Base-by-base conservation (phyloP, 2,113 vertebrate genomes). In the Donacobius atricapilla region DNA sequence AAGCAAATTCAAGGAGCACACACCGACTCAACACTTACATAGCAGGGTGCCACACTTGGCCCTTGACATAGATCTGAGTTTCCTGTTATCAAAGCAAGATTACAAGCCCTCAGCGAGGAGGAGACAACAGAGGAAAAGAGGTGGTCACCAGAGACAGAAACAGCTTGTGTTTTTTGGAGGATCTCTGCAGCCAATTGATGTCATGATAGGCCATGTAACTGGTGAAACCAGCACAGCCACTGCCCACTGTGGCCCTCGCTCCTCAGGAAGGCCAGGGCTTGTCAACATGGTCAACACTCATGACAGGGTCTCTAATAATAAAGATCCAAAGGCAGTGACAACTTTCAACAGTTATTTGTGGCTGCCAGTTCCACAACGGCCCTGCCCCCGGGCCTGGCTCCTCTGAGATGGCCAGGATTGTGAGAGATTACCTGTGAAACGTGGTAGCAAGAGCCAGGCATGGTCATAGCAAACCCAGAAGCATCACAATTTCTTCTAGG, bases 131-230 rank as follows among this genome's bases (percentile, higher is more conserved):
- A 51, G 11, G 11, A 42, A 56, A 89, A 53, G 47, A 84, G 19
- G 12, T 3, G 11, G 14, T 21, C 45, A 75, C 60, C 33, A 75
- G 53, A 75, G 61, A 30, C 5, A 77, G 42, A 37, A 90, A 65
- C 11, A 73, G 6, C 11, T 50, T 8, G 9, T 30, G 23, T 1
- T 30, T n/a, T 53, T 39, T 40, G 20, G 31, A 69, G 39, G 68
- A 25, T n/a, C 61, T 75, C 28, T 4, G 6, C 9, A 58, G 54
- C 4, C 30, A 22, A 1, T 39, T 33, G 30, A 8, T 39, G 22
- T 23, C 2, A 0, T 10, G 20, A 48, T 15, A 50, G 51, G 31
- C 83, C 60, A 39, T 0, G 3, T 10, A 28, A 16, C 42, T 30
- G 66, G 31, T 27, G 37, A 69, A 68, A 33, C 11, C 44, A 69